Base-by-base conservation (phyloP, 2,797 vertebrate genomes). In the Podargus strigoides region DNA sequence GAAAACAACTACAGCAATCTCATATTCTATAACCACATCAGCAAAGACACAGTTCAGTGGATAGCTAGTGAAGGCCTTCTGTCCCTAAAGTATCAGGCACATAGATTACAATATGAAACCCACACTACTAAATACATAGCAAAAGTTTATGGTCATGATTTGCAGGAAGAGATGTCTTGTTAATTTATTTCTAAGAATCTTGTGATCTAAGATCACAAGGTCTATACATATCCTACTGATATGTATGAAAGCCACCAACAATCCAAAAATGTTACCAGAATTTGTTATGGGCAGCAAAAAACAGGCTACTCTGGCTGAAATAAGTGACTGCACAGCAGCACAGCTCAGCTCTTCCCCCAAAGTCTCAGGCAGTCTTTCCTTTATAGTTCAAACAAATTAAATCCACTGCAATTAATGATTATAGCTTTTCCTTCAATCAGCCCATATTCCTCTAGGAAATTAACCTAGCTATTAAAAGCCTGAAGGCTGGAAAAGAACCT, bases 391-490 rank as follows among this genome's bases (percentile, higher is more conserved):
- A 94, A 93, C 72, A 94, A 94, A 97, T 97, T 97, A 95, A 95
- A 95, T 94, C 93, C 85, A 82, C 95, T 3, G 46, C 95, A 95
- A 94, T 96, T 94, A 96, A 97, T 96, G 94, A 96, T 95, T 94
- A 96, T 93, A 96, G 93, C 73, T 94, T 95, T 96, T 82, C 91
- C 89, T 96, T 97, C 95, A 94, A 95, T 96, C 95, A 94, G 83
- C 67, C 87, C 77, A 85, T 90, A 90, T 90, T 95, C 96, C 91
- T 93, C 80, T 87, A 97, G 95, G 94, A 96, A 97, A 96, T 96
- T 96, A 97, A 97, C 91, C 95, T 80, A 41, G 95, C 95, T 96
- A 97, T 96, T 94, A 96, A 95, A 94, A 95, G 94, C 95, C 93
- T 94, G 70, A 93, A 96, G 96, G 93, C 93, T 96, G 74, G 85